These are phyloP conservation scores for Oceanites oceanicus DNA, from an alignment of 2,113 vertebrate species.

Conservation along the genomic window DNA sequence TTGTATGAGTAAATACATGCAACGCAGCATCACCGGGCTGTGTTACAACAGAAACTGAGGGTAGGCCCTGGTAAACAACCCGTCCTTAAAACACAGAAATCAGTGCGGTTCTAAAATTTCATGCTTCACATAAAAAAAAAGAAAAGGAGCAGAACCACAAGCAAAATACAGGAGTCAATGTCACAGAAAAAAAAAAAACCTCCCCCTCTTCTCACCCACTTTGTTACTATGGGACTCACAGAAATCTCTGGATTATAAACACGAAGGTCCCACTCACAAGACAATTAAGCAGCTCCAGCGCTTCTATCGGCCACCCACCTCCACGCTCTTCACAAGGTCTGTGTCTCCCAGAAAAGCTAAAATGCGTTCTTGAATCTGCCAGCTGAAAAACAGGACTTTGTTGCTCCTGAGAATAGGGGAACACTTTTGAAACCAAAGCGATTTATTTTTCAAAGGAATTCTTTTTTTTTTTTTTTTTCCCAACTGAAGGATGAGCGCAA, in stretches of 20 bases:
- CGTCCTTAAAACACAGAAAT: not conserved
- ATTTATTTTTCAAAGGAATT: not conserved
- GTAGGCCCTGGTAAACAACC: not conserved
- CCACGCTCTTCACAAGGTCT: not conserved
- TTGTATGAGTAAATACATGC: not conserved
- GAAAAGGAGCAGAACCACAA: not conserved
- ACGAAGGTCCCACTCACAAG: constrained; percentile 37
- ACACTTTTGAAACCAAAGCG: not conserved
- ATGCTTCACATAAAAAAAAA: not conserved
- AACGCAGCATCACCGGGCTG: not conserved
- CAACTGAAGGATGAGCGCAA: not conserved
- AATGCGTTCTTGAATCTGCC: not conserved
- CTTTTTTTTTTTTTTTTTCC: too few relatives aligned
- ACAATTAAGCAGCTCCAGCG: constrained; percentile 41
- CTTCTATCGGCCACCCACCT: constrained; percentile 6
- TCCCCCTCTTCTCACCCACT: constrained; percentile 48
- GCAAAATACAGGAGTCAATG: not conserved
- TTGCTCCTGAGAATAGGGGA: not conserved
- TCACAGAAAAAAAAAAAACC: not conserved
- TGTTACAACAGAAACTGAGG: not conserved
- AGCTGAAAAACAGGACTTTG: not conserved
- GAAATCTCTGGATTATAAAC: constrained; percentile 21
- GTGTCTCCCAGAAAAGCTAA: not conserved
- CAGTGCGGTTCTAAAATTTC: not conserved
- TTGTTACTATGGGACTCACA: constrained; percentile 34